Percentiles rank a stretch among this genome's conserved stretches.
Evolutionary conservation across 2,888 invertebrate species (phyloP).

Genomic region (Sipha maydis): DNA sequence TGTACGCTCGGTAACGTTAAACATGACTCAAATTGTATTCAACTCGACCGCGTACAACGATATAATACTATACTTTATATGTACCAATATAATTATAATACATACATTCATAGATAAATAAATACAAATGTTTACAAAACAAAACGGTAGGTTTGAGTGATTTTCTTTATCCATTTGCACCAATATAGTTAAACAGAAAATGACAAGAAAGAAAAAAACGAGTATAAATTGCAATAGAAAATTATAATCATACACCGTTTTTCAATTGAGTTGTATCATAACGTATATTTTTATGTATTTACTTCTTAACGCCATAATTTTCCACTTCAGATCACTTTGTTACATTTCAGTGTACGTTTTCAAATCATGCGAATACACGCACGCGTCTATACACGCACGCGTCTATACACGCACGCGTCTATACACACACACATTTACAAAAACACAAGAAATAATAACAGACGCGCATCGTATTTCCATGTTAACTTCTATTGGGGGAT

Average conservation of each 20-base stretch:
- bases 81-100: too few species aligned
- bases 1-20: not conserved
- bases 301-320: not conserved
- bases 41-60: not conserved
- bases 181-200: too few species aligned
- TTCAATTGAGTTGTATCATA: not conserved
- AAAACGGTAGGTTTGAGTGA: not conserved
- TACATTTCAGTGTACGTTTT: not conserved
- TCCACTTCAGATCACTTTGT: not conserved
- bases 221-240: not conserved
- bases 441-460: not conserved
- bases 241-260: not conserved
- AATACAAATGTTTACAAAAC: too few species aligned
- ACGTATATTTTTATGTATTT: not conserved
- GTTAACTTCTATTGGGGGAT: slow-evolving; percentile 34
- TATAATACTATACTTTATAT: not conserved
- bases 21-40: not conserved
- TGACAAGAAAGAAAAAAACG: not conserved
- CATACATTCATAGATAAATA: not conserved
- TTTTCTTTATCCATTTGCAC: too few species aligned
- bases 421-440: not conserved
- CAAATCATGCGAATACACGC: not conserved
- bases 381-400: too few species aligned
- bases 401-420: not conserved
- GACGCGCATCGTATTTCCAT: slow-evolving; percentile 29